These are phyloP conservation scores for Empidonax traillii DNA, from an alignment of 2,113 vertebrate genomes.

Conservation along the genomic window DNA sequence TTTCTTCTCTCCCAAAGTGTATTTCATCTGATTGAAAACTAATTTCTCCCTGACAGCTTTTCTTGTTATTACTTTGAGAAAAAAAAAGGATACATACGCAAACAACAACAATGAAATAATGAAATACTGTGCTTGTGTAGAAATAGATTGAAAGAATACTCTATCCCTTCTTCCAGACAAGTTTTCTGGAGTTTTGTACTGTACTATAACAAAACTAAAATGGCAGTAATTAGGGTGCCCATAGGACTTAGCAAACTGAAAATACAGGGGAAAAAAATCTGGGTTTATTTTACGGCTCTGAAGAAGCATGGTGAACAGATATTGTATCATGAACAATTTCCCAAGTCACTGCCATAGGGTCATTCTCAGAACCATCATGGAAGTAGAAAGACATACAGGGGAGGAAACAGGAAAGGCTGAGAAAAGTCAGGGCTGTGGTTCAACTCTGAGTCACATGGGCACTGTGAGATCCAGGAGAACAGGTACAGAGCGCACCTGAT, in stretches of 20 bases:
- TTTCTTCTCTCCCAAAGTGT: background rate
- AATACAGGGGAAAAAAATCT: background rate
- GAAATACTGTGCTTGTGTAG: background rate
- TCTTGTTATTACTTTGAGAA: background rate
- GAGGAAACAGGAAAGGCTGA: background rate
- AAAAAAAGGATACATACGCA: too few relatives aligned
- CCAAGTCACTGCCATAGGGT: background rate
- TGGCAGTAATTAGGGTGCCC: accelerated
- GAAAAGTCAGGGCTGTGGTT: background rate
- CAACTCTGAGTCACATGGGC: background rate
- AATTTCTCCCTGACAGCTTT: background rate
- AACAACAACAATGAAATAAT: background rate
- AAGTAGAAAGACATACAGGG: background rate
- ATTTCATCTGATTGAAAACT: background rate
- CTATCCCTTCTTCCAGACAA: background rate
- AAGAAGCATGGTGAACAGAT: background rate
- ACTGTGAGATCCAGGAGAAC: background rate
- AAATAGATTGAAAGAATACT: background rate
- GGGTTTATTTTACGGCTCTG: background rate
- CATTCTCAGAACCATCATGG: background rate
- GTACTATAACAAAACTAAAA: background rate
- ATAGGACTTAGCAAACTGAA: background rate
- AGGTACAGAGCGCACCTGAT: too few relatives aligned
- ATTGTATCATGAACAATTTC: background rate
- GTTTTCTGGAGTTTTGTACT: background rate